A percentile compares a stretch with the other conserved stretches of the same genome.
Conservation (phyloP, 2,888 invertebrate genomes). For the Sinodicranocentrus sp. region DNA sequence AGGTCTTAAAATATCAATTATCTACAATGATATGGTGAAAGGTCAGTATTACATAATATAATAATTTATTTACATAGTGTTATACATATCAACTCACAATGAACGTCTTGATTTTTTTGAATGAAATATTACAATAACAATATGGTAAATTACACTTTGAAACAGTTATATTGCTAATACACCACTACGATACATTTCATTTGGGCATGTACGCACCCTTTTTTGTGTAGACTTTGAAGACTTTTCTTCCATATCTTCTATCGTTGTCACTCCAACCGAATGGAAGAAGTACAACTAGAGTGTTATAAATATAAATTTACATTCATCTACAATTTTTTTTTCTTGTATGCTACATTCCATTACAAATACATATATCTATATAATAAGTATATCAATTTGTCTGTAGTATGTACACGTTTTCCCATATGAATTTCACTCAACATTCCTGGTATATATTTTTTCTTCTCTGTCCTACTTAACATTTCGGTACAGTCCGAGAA, state of each 20-base stretch:
- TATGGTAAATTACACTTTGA: slow-evolving; percentile 20
- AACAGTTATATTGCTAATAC: slow-evolving; percentile 68
- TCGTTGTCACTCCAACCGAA: not conserved
- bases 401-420: slow-evolving; percentile 19
- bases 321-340: too few species aligned
- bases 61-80: not conserved
- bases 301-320: too few species aligned
- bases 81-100: slow-evolving; percentile 28
- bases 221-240: not conserved
- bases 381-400: too few species aligned
- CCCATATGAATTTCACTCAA: not conserved
- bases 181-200: slow-evolving; percentile 59
- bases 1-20: slow-evolving; percentile 43
- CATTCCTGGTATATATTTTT: not conserved
- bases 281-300: too few species aligned
- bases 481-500: slow-evolving; percentile 18
- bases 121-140: slow-evolving; percentile 9
- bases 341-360: slow-evolving; percentile 8
- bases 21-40: slow-evolving; percentile 15
- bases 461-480: not conserved
- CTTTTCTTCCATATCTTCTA: slow-evolving; percentile 4
- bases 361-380: not conserved
- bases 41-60: slow-evolving; percentile 25
- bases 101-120: slow-evolving; percentile 18
- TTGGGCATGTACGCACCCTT: slow-evolving; percentile 28